Evolutionary conservation across 2,797 vertebrate species (phyloP).

Genomic region (Tolypeutes matacus): DNA sequence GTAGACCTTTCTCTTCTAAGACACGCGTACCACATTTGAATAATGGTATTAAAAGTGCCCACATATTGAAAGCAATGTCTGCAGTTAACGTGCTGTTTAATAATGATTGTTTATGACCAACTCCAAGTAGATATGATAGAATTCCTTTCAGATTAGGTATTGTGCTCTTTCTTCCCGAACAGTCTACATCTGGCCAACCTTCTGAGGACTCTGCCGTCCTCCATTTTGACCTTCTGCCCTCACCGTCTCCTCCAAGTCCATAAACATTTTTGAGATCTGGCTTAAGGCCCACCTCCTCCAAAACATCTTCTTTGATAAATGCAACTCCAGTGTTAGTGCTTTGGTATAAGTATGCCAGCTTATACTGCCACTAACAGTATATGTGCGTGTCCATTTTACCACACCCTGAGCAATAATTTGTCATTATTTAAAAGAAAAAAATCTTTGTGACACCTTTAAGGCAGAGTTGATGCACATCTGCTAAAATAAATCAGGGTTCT

Average conservation of each 20-base stretch:
- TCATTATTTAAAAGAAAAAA: background rate
- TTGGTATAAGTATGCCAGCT: background rate
- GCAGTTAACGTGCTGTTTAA: too few relatives aligned
- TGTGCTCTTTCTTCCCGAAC: too few relatives aligned
- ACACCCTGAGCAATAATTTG: background rate
- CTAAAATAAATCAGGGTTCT: background rate
- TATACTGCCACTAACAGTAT: background rate
- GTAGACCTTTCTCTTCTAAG: too few relatives aligned
- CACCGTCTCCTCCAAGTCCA: background rate
- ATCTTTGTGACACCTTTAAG: background rate
- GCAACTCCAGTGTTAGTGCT: background rate
- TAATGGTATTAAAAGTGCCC: too few relatives aligned
- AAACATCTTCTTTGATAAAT: background rate
- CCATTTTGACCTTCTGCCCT: background rate
- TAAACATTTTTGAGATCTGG: background rate
- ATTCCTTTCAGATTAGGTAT: too few relatives aligned
- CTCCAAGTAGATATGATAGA: too few relatives aligned
- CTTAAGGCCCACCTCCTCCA: background rate
- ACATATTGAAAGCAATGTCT: too few relatives aligned
- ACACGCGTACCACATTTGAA: too few relatives aligned
- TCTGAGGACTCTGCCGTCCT: background rate
- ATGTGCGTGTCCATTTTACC: fast-evolving
- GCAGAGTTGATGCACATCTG: background rate
- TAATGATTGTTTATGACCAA: too few relatives aligned
- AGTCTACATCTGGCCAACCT: background rate